Evolutionary conservation across 2,888 invertebrate species (phyloP), one percentile per base, ranked within the genome.

Genomic region (Agrotis puta): DNA sequence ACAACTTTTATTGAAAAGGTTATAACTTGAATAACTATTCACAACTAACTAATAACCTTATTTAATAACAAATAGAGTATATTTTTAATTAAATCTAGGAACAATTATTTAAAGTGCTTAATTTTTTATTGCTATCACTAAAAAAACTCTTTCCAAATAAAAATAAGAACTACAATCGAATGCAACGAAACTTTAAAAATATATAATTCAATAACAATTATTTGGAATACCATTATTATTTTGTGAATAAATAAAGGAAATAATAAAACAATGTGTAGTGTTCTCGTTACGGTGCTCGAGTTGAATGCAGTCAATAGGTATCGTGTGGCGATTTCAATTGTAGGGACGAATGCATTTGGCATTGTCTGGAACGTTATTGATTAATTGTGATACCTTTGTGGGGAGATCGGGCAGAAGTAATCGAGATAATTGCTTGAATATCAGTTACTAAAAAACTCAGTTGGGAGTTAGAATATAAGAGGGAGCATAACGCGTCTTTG

Each of bases 301-400:
- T 79, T 79, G 73, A 77, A 83, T 80, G 74, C 64, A 79, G 81
- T 87, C 85, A 85, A 87, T 81, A 74, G 84, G 82, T 82, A 82
- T 87, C 87, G 87, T 87, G 87, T 86, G 87, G 87, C 85, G 87
- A 78, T 43, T 56, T 76, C 78, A 64, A 81, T 71, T 77, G 83
- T 84, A 64, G 51, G 67, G 70, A 76, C 70, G 74, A 77, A 70
- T 80, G 71, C 82, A 77, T 56, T 77, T 48, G 66, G 71, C 74
- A 79, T 83, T 79, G 79, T 82, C 74, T 71, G 22, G 54, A 22
- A 53, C 27, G 58, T 72, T 81, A 82, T 82, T 82, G 79, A 76
- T 73, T 81, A 75, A 79, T 83, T 78, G 79, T 82, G 70, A 70
- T 82, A 79, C 70, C 84, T 81, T 82, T 85, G 72, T 77, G 48